Evolutionary conservation across 1,140 invertebrate genomes (phyloP), one percentile per base, ranked within the genome.

Genomic region (Cardiocondyla obscurior): DNA sequence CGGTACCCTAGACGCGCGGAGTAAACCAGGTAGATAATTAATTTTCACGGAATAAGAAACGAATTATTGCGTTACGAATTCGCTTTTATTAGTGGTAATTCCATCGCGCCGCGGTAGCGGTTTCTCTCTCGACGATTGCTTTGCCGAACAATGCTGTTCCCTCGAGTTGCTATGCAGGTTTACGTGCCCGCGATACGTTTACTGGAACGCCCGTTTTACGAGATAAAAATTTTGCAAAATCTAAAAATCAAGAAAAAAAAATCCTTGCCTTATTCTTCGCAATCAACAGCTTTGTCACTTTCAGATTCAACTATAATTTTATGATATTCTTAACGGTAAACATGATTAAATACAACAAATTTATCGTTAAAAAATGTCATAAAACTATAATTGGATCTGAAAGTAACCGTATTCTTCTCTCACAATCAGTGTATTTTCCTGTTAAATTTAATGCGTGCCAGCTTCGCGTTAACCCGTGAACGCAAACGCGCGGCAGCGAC

Each of bases 1-100:
- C n/a, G 65, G 36, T 33, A 16, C 33, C 28, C 42, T 33, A n/a
- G 2, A 44, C 14, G 16, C 2, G 14, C 60, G 19, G 7, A 1
- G 36, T 53, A 57, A 64, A 60, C 33, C 49, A 62, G 53, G 25
- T 30, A 60, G 76, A 90, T 91, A 91, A 91, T 91, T 91, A 91
- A 91, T 90, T 87, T 82, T 79, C 53, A 74, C 44, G 87, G 82
- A 91, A 90, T 89, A 86, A 91, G 85, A 91, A 90, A 84, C 85
- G 83, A 81, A 88, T 84, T 62, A 86, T 85, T 88, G 85, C 88
- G 89, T 91, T 83, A 76, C 87, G 83, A 90, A 88, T 90, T 83
- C 86, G 39, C 57, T 85, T 85, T 88, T 85, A 88, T 65, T 57
- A 76, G 33, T 19, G 39, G 76, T 36, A 57, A 10, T 51, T 67